Evolutionary conservation across 2,888 invertebrate species (phyloP).

Genomic region (Anthophora plumipes): DNA sequence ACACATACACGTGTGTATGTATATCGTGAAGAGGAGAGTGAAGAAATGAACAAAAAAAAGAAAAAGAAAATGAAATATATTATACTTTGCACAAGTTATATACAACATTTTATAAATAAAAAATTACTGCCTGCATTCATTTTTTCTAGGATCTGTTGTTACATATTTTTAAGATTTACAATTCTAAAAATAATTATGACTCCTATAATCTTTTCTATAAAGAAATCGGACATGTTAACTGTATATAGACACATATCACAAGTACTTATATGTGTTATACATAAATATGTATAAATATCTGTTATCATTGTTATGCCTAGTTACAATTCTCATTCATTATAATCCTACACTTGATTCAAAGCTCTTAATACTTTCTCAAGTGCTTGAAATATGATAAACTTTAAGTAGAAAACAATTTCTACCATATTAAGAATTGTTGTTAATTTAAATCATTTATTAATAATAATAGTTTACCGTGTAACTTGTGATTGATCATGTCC

Average conservation of each 20-base stretch:
- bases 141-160: background rate
- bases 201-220: background rate
- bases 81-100: background rate
- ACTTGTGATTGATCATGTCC: background rate
- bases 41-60: background rate
- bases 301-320: conserved; percentile 66
- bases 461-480: background rate
- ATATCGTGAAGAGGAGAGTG: conserved; percentile 1
- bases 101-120: background rate
- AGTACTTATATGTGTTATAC: conserved; percentile 48
- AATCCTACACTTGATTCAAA: conserved; percentile 76
- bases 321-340: conserved; percentile 53
- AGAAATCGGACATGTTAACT: conserved; percentile 25
- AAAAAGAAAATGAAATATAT: background rate
- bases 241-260: conserved; percentile 50
- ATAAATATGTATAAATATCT: conserved; percentile 58
- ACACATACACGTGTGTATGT: conserved; percentile 14
- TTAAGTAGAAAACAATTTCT: background rate
- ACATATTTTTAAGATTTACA: background rate
- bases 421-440: background rate
- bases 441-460: background rate
- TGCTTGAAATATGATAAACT: background rate
- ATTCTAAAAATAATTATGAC: background rate
- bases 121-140: background rate
- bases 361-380: conserved; percentile 38